Evolutionary conservation across 1,140 invertebrate species (phyloP).

Genomic region (Forficula auricularia): DNA sequence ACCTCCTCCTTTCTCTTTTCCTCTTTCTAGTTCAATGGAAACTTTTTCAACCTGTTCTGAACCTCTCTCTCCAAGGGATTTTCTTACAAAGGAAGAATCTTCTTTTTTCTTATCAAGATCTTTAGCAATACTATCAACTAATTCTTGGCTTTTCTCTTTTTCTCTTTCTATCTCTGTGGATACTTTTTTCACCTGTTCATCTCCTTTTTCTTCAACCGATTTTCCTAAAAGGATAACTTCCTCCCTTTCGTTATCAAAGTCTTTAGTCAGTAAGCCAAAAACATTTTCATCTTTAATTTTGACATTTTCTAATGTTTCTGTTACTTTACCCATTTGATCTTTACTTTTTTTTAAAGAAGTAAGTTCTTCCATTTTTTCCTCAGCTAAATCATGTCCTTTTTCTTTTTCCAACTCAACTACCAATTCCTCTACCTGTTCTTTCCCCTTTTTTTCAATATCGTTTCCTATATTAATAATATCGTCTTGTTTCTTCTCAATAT

Average conservation of each 20-base stretch:
- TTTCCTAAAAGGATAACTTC: not conserved
- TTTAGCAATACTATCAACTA: no score
- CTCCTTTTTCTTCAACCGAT: not conserved
- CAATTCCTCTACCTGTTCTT: constrained; percentile 1
- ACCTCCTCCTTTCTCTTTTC: constrained; percentile 3
- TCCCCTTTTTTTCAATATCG: constrained; percentile 9
- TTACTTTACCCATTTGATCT: constrained; percentile 1
- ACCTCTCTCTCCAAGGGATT: constrained; percentile 4
- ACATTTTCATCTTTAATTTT: not conserved
- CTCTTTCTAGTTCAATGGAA: constrained; percentile 16
- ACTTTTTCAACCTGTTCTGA: constrained; percentile 15
- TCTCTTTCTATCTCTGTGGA: no score
- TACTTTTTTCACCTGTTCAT: not conserved
- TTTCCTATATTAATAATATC: not conserved
- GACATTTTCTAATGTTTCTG: not conserved
- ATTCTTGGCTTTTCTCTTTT: no score
- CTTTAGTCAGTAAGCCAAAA: no score
- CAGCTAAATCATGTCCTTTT: not conserved
- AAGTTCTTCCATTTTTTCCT: not conserved
- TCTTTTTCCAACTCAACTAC: constrained; percentile 5
- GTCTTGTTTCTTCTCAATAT: constrained; percentile 3
- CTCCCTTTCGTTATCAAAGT: no score
- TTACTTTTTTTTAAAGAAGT: not conserved
- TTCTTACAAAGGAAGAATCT: not conserved
- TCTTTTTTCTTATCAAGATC: constrained; percentile 2